phyloP scores from a whole-genome alignment of 2,113 vertebrate species.

The Carassius carassius region DNA sequence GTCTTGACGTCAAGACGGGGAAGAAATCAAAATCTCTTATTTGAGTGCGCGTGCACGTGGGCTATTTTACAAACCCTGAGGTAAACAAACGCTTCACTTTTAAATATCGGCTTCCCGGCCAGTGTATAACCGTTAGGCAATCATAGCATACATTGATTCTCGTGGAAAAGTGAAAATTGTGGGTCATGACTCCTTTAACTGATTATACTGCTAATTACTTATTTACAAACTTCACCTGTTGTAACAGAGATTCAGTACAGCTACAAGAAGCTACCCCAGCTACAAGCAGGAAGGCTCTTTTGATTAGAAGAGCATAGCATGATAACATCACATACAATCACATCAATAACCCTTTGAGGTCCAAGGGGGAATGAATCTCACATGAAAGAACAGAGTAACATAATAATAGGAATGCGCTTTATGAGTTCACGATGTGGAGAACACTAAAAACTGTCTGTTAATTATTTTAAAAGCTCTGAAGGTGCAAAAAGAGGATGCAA shows the following conservation, averaged over 20 bases:
- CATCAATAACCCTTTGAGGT: not conserved
- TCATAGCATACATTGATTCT: no score
- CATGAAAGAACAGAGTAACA: not conserved
- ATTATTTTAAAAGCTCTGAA: slow-evolving; percentile 38
- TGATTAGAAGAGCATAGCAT: not conserved
- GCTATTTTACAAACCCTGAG: no score
- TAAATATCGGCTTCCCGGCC: no score
- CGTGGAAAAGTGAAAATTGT: no score
- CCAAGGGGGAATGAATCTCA: not conserved
- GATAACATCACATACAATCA: not conserved
- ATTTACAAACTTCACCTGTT: not conserved
- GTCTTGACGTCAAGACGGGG: no score
- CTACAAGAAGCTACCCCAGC: not conserved
- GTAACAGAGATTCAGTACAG: not conserved
- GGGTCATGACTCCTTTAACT: no score
- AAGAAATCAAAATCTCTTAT: no score
- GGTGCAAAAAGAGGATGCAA: not conserved
- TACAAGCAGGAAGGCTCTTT: not conserved
- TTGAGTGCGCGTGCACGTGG: no score
- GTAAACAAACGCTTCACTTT: no score
- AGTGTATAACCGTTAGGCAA: no score
- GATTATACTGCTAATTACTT: no score
- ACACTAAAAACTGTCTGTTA: not conserved
- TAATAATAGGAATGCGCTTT: not conserved
- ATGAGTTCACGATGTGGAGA: not conserved